Base-by-base conservation (phyloP, 2,888 invertebrate genomes). In the Acrobasis consociella region DNA sequence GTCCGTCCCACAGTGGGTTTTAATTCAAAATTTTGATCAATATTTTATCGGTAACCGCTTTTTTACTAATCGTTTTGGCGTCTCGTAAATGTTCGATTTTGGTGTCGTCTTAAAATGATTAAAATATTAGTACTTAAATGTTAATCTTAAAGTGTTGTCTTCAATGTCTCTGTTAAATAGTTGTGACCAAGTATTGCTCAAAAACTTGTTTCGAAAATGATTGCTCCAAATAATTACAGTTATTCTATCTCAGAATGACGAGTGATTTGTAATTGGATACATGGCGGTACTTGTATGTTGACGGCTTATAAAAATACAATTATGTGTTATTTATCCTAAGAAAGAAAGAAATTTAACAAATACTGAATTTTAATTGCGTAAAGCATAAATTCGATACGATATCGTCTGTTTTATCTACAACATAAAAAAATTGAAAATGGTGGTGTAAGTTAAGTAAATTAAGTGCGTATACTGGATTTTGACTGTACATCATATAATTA, bases 1-100 rank as follows among this genome's bases (percentile, higher is more conserved):
- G 77, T 88, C 90, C 91, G 90, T 90, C 91, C 91, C 72, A 62
- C 77, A 60, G 76, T 78, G 89, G 89, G 82, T 82, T 77, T 82
- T 78, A 74, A 76, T 71, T 78, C 78, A 68, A 71, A 31, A 68
- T 74, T 72, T 76, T 73, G 62, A 65, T 49, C 59, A 63, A 62
- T 64, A 62, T 67, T 66, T 63, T 51, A 51, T n/a, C 11, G 46
- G 8, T 62, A 11, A 49, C 31, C 15, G 22, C 49, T 55, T 55
- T 55, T 62, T 62, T 11, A 49, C 31, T 42, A 51, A 53, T 49
- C 49, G 5, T 49, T 61, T 38, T 22, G n/a, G 46, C 17, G 60
- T 60, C 38, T 49, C 49, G 55, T 62, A 55, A 62, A 62, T 62
- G 62, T 55, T 17, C 16, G 3, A 55, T 49, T 60, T 62, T 38